A percentile compares a stretch with the other conserved stretches of the same genome.
Evolutionary conservation across 2,113 vertebrate genomes (phyloP).

Genomic region (Burhinus bistriatus): DNA sequence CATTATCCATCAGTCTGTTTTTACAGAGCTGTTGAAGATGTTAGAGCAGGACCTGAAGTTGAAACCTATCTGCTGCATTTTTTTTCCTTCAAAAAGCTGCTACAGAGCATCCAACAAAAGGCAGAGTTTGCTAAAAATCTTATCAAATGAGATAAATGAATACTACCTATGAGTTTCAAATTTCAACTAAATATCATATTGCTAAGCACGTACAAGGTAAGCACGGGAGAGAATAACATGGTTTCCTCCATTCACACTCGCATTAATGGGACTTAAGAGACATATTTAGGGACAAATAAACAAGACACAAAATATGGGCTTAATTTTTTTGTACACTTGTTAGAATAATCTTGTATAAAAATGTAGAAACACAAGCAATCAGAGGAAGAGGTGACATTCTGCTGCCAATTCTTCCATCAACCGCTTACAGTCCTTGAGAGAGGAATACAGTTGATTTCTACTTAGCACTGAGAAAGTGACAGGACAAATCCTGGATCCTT

Average conservation of each 20-base stretch:
- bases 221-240: not conserved
- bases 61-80: not conserved
- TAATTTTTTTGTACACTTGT: not conserved
- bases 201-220: not conserved
- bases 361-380: not conserved
- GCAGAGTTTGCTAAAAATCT: not conserved
- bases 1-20: not conserved
- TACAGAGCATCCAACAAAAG: not conserved
- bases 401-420: not conserved
- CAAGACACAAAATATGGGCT: not conserved
- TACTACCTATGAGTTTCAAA: not conserved
- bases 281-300: not conserved
- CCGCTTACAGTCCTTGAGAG: not conserved
- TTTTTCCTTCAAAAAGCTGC: not conserved
- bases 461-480: not conserved
- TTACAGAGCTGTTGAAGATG: not conserved
- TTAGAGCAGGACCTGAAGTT: not conserved
- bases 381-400: not conserved
- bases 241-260: not conserved
- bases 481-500: not conserved
- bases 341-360: not conserved
- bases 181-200: not conserved
- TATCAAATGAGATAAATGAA: not conserved
- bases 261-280: not conserved
- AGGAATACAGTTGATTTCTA: not conserved